A percentile compares a stretch with the other conserved stretches of the same genome.
Conservation (phyloP, 2,113 vertebrate species). For the Piaya cayana region DNA sequence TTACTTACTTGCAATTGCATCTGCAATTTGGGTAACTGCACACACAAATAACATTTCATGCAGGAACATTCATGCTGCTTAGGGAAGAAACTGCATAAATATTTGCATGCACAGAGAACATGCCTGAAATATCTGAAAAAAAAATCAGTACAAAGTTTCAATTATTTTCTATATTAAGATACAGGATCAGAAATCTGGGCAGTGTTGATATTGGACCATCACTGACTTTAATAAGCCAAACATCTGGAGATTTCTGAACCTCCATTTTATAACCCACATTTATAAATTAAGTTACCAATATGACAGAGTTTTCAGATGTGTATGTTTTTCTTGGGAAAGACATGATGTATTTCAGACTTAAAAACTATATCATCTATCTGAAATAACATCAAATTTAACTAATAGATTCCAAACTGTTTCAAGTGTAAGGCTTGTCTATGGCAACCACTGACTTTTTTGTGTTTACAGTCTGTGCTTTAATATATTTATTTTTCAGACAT, state of each 20-base stretch:
- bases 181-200: constrained; percentile 12
- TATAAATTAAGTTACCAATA: constrained; percentile 53
- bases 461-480: neutral
- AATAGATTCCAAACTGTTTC: constrained; percentile 10
- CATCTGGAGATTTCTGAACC: constrained; percentile 64
- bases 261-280: constrained; percentile 50
- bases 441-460: neutral
- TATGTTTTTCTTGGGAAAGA: constrained; percentile 50
- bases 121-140: neutral
- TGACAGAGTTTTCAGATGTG: constrained; percentile 49
- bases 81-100: neutral
- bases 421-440: neutral
- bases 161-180: constrained; percentile 39
- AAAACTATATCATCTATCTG: neutral
- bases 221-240: constrained; percentile 56
- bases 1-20: neutral
- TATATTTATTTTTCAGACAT: neutral
- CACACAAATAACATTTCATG: neutral
- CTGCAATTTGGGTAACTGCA: neutral
- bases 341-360: neutral
- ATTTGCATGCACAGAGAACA: neutral
- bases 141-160: constrained; percentile 1
- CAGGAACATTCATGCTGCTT: neutral
- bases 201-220: constrained; percentile 34
- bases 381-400: constrained; percentile 18